phyloP scores from a whole-genome alignment of 1,140 invertebrate species.

The Panagrolaimus sp. region DNA sequence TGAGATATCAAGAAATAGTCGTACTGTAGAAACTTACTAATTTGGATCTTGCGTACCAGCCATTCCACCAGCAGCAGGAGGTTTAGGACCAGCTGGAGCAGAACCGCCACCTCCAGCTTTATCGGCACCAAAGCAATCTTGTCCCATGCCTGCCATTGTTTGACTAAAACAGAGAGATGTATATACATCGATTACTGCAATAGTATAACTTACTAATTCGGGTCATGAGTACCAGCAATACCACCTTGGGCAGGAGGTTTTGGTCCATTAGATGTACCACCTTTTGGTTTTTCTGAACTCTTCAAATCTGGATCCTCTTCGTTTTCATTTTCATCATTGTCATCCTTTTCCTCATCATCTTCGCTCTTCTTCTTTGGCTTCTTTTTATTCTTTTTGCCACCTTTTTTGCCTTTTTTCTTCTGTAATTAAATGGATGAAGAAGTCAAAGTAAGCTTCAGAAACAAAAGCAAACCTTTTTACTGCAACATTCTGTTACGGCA shows the following conservation, averaged over 20 bases:
- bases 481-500: too few species aligned
- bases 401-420: background rate
- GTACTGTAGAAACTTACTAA: too few species aligned
- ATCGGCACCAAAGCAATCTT: slow-evolving; percentile 7
- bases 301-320: slow-evolving; percentile 5
- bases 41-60: slow-evolving; percentile 19
- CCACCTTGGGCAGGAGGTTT: slow-evolving; percentile 7
- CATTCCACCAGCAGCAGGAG: slow-evolving; percentile 11
- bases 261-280: background rate
- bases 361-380: background rate
- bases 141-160: background rate
- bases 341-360: background rate
- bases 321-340: background rate
- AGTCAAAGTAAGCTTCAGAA: too few species aligned
- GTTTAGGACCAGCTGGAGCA: background rate
- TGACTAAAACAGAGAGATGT: background rate
- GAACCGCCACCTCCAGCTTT: background rate
- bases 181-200: too few species aligned
- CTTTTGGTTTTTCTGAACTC: background rate
- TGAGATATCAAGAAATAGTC: too few species aligned
- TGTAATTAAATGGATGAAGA: background rate
- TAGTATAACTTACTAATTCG: slow-evolving; percentile 18
- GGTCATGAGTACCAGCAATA: slow-evolving; percentile 17
- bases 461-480: too few species aligned
- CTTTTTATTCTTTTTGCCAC: background rate